phyloP scores from a whole-genome alignment of 2,888 invertebrate genomes.

The Leptopilina myrica region DNA sequence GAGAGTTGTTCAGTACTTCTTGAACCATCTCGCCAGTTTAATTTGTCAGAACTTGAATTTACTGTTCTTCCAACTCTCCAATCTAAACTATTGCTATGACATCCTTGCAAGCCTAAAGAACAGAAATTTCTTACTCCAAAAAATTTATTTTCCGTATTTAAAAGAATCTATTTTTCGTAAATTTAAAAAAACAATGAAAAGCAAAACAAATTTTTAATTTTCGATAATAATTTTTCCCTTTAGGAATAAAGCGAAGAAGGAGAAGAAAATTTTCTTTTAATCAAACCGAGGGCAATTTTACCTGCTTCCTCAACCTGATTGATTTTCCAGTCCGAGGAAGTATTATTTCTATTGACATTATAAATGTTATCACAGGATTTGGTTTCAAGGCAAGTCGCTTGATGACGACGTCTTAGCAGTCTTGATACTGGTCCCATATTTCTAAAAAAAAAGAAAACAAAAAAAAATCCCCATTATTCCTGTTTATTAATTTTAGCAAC shows the following conservation, averaged over 20 bases:
- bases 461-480: neutral
- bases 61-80: constrained; percentile 70
- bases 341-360: constrained; percentile 72
- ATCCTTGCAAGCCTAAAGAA: constrained; percentile 64
- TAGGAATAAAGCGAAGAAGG: too few species aligned
- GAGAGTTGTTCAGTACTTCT: constrained; percentile 72
- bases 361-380: constrained; percentile 77
- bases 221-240: too few species aligned
- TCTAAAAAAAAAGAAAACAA: constrained; percentile 61
- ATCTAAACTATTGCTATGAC: constrained; percentile 72
- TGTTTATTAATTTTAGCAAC: too few species aligned
- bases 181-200: neutral
- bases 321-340: constrained; percentile 70
- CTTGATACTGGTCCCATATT: constrained; percentile 75
- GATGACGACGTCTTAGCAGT: constrained; percentile 73
- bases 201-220: constrained; percentile 26
- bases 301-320: constrained; percentile 66
- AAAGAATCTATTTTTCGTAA: neutral
- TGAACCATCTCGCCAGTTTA: constrained; percentile 68
- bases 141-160: too few species aligned
- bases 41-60: constrained; percentile 61
- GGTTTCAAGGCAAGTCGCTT: constrained; percentile 71
- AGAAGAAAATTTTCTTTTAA: neutral
- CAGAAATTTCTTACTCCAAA: neutral
- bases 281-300: constrained; percentile 45